These are phyloP conservation scores for Osmerus eperlanus DNA, from an alignment of 2,113 vertebrate genomes.

Conservation along the genomic window DNA sequence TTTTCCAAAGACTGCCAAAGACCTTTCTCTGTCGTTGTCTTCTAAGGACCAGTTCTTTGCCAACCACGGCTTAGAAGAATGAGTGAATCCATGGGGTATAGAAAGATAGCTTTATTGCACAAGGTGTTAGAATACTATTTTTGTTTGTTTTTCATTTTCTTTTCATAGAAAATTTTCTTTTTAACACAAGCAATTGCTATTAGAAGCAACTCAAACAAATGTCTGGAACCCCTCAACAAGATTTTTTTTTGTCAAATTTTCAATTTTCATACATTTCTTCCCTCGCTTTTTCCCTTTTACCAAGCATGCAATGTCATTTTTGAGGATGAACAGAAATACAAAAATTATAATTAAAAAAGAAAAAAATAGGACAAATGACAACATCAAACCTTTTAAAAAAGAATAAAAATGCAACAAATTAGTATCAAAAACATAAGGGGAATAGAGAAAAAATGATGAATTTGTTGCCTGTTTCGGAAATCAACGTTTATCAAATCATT, in stretches of 20 bases:
- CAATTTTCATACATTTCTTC: conserved; percentile 69
- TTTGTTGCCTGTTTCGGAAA: conserved; percentile 61
- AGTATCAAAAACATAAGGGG: conserved; percentile 70
- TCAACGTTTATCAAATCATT: conserved; percentile 48
- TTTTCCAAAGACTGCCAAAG: too few species aligned
- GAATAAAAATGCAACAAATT: conserved; percentile 68
- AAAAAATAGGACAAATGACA: conserved; percentile 75
- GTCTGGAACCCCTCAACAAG: conserved; percentile 74
- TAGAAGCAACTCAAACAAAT: conserved; percentile 87
- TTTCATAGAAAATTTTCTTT: conserved; percentile 97
- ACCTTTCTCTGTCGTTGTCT: neutral
- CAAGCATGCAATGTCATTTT: conserved; percentile 92
- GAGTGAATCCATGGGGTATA: conserved; percentile 69
- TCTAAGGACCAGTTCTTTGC: conserved; percentile 11
- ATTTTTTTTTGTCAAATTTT: conserved; percentile 56
- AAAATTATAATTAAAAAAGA: conserved; percentile 58
- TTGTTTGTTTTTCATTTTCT: conserved; percentile 83
- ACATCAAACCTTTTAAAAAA: conserved; percentile 71
- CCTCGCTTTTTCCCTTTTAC: conserved; percentile 77
- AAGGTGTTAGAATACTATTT: conserved; percentile 91
- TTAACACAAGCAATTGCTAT: conserved; percentile 99
- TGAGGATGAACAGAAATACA: conserved; percentile 70
- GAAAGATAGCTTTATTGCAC: conserved; percentile 99
- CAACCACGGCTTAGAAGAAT: conserved; percentile 29
- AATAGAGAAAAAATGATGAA: conserved; percentile 37